Evolutionary conservation across 2,113 vertebrate genomes (phyloP), one percentile per base, ranked within the genome.

Genomic region (Phodopus roborovskii): DNA sequence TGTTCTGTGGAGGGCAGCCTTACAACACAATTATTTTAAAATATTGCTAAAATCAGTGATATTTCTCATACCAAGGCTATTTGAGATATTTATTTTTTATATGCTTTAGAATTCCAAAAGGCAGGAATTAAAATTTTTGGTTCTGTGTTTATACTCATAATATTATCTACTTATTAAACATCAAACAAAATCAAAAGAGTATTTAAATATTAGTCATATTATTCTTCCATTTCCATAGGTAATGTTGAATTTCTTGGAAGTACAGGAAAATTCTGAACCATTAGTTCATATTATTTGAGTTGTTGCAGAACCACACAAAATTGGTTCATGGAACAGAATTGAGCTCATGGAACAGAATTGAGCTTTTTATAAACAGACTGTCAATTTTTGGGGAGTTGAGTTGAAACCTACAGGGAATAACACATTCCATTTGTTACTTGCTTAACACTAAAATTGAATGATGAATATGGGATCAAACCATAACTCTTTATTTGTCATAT

Each of bases 171-270:
- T 64, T 33, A 70, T 26, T 86, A 77, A 22, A 58, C 9, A 73
- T 62, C 3, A 83, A 96, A 73, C 89, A 45, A 75, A 92, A 83
- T 20, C 75, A 36, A 77, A 68, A 42, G 0, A 81, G 3, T 73
- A 19, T 95, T 91, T 79, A 36, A 16, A 33, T 58, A 39, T 16
- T 74, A 74, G 6, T 75, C 42, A 86, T 1, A n/a, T 9, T 85
- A 22, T 96, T 56, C 45, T 87, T 83, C 8, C 1, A 62, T 22
- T 88, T 74, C 20, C 92, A 28, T 22, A 33, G 19, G 0, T 42
- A 60, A 92, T 45, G 30, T 13, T 71, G 62, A 30, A 62, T 81
- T 90, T 96, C 53, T 90, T 90, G 90, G 53, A 93, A 86, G 75
- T 77, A 77, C 20, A 2, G 42, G 17, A 79, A 71, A 4, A 9